Conservation (phyloP, 2,797 vertebrate species). For the Lithobates pipiens region DNA sequence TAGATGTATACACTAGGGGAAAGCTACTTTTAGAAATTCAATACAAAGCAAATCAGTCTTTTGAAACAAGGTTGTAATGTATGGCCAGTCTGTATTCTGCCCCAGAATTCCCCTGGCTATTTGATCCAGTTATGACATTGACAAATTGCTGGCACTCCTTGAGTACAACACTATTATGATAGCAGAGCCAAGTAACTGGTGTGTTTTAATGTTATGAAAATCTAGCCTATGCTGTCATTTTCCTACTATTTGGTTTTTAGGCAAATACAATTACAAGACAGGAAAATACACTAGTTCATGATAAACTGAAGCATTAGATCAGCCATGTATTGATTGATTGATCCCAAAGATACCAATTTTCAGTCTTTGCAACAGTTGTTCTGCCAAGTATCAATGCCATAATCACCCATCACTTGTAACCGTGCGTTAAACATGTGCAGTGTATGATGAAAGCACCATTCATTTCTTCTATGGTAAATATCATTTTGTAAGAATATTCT, state of each 20-base stretch:
- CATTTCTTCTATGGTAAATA: no score
- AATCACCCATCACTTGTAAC: no score
- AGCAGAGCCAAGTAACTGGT: conserved; percentile 7
- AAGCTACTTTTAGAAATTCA: conserved; percentile 59
- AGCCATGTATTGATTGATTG: no score
- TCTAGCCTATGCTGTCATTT: conserved; percentile 11
- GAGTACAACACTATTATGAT: conserved; percentile 30
- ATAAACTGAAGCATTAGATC: background rate
- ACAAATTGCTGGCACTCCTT: conserved; percentile 52
- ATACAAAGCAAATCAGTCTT: conserved; percentile 60
- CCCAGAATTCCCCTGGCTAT: conserved; percentile 38
- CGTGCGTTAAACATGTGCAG: no score
- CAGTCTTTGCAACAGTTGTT: no score
- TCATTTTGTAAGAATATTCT: no score
- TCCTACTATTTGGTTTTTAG: background rate
- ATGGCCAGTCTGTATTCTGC: conserved; percentile 47
- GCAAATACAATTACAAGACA: background rate
- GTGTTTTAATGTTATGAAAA: background rate
- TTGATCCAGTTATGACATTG: conserved; percentile 59
- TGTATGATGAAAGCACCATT: no score
- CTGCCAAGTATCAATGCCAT: no score
- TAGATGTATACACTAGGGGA: conserved; percentile 42
- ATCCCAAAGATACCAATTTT: no score
- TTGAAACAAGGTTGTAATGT: conserved; percentile 58
- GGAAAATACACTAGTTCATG: background rate